These are phyloP conservation scores for Drosophila auraria DNA, from an alignment of 1,140 invertebrate genomes.

Conservation along the genomic window DNA sequence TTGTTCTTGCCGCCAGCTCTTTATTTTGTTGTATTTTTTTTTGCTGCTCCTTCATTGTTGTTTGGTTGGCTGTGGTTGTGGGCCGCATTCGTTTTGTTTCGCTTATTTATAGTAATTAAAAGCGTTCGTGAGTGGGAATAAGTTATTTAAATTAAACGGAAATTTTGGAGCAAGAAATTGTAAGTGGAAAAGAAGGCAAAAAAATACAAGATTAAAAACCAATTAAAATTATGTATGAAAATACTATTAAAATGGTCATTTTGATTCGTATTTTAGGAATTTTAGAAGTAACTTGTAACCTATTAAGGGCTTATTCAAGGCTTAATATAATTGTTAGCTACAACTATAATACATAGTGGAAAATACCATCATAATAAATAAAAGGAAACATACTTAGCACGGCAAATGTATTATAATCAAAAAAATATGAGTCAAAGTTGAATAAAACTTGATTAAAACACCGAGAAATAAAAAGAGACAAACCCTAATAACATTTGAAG, in stretches of 20 bases:
- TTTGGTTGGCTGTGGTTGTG: conserved; percentile 23
- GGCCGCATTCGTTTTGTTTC: conserved; percentile 43
- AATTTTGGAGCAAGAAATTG: conserved; percentile 20
- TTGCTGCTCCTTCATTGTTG: conserved; percentile 39
- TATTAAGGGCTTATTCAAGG: neutral
- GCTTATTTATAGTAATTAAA: conserved; percentile 55
- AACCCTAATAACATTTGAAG: too few species aligned
- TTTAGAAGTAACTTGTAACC: too few species aligned
- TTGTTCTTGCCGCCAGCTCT: conserved; percentile 13
- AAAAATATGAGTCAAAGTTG: neutral
- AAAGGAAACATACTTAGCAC: neutral
- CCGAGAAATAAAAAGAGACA: too few species aligned
- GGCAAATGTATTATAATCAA: neutral
- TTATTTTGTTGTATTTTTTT: conserved; percentile 10
- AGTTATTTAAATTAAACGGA: conserved; percentile 34
- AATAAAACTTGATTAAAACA: too few species aligned
- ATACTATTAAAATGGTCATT: too few species aligned
- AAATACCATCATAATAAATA: neutral
- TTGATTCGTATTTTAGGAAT: too few species aligned
- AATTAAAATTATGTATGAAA: neutral
- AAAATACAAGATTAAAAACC: too few species aligned
- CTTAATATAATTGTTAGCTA: neutral
- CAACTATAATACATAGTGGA: too few species aligned
- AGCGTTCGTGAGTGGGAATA: conserved; percentile 43
- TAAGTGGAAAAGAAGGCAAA: neutral